Conservation (phyloP, 2,888 invertebrate genomes). For the Nebria salina region DNA sequence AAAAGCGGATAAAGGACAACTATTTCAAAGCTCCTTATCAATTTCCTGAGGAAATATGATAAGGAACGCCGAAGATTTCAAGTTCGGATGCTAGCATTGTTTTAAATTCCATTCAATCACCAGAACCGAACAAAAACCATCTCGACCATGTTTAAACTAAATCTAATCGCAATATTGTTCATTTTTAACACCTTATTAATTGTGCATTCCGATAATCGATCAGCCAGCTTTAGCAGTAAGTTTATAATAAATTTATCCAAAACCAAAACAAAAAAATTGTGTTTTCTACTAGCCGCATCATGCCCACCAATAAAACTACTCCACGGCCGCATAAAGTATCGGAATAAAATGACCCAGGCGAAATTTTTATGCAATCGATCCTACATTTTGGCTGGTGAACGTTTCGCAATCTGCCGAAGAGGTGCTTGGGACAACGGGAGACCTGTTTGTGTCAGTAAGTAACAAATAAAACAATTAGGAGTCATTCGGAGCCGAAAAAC, state of each 20-base stretch:
- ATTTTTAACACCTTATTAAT: neutral
- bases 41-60: slow-evolving; percentile 22
- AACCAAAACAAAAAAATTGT: neutral
- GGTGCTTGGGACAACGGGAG: slow-evolving; percentile 76
- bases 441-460: slow-evolving; percentile 82
- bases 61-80: neutral
- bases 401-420: slow-evolving; percentile 73
- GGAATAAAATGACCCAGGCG: slow-evolving; percentile 66
- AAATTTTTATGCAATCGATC: slow-evolving; percentile 70
- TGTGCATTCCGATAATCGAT: neutral
- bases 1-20: neutral
- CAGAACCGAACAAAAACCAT: neutral
- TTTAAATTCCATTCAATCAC: neutral
- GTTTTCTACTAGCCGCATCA: neutral
- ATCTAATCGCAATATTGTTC: neutral
- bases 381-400: slow-evolving; percentile 74
- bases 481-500: too few species aligned
- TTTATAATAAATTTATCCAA: neutral
- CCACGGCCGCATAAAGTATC: slow-evolving; percentile 56
- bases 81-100: slow-evolving; percentile 2
- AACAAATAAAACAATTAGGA: neutral
- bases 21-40: slow-evolving; percentile 3
- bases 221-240: neutral
- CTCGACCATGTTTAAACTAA: neutral
- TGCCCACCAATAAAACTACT: slow-evolving; percentile 53